phyloP scores from a whole-genome alignment of 2,797 vertebrate species.

The Miichthys miiuy region DNA sequence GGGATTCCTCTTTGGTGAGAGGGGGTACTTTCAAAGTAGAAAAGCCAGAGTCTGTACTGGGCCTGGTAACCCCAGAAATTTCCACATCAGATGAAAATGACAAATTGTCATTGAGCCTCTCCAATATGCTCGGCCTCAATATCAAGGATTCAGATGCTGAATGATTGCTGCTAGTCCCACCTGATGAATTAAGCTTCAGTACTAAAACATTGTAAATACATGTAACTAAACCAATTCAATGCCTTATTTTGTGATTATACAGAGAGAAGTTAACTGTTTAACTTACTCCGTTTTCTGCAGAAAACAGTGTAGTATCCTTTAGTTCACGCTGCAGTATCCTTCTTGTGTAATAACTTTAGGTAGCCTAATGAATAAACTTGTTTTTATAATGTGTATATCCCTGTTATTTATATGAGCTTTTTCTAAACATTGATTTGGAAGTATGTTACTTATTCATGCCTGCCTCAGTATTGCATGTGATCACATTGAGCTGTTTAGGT shows the following conservation, averaged over 20 bases:
- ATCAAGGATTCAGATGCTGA: constrained; percentile 43
- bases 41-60: constrained; percentile 59
- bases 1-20: constrained; percentile 56
- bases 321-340: constrained; percentile 8
- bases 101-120: constrained; percentile 76
- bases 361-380: constrained; percentile 16
- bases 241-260: constrained; percentile 33
- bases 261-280: constrained; percentile 8
- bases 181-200: constrained; percentile 3
- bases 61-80: constrained; percentile 46
- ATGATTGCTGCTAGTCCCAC: constrained; percentile 23
- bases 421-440: constrained; percentile 46
- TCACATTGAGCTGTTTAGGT: constrained; percentile 32
- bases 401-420: constrained; percentile 77
- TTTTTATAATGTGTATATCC: constrained; percentile 64
- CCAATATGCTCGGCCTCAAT: constrained; percentile 83
- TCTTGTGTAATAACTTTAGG: constrained; percentile 20
- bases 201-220: constrained; percentile 56
- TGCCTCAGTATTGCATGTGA: constrained; percentile 39
- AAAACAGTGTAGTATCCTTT: not conserved
- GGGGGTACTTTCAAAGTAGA: constrained; percentile 81
- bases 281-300: constrained; percentile 16
- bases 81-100: constrained; percentile 61
- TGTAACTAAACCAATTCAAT: constrained; percentile 27
- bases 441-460: constrained; percentile 22